Base-by-base conservation (phyloP, 2,888 invertebrate species). In the Torymus auratus region DNA sequence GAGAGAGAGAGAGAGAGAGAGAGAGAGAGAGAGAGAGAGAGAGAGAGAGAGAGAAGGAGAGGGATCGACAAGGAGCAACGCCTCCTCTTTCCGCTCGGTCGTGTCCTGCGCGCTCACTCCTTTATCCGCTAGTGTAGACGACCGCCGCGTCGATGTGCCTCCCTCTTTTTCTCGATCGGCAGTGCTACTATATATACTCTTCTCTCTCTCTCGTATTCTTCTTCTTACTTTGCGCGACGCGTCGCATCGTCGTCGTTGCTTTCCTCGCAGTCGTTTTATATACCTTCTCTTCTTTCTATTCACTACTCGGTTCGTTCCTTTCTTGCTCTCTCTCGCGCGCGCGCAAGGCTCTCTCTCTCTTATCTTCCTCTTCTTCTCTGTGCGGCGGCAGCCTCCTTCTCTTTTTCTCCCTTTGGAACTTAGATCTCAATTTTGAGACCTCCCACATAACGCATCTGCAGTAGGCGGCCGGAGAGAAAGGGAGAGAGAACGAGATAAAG, bases 51-150 rank as follows among this genome's bases (percentile, higher is more conserved):
- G 15, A 50, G 58, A 58, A 50, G 28, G 65, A 1, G 41, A 13
- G 13, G n/a, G 52, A 28, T 28, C 15, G 52, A 20, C 52, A 12
- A 28, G 56, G 23, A 50, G 28, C 65, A 50, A 81, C 82, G 81
- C 84, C 84, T 84, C 79, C 81, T 83, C 83, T 78, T 85, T 84
- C 83, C 85, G 83, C 83, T 62, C 81, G 81, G 79, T 84, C 84
- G 81, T 84, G 83, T 84, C 84, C 81, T 28, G 28, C 28, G 28
- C 28, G 28, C 80, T 82, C 73, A 71, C 82, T 83, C 83, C 83
- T 83, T 83, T 28, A 28, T 28, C 28, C 28, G 7, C 28, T 3
- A 28, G 28, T 28, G 28, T 5, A 3, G 28, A 28, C 28, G 28
- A 28, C 28, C 50, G 41, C 56, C 58, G 65, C 20, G 50, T 58